These are phyloP conservation scores for Rhincodon typus DNA, from an alignment of 2,797 vertebrate genomes.

Conservation along the genomic window DNA sequence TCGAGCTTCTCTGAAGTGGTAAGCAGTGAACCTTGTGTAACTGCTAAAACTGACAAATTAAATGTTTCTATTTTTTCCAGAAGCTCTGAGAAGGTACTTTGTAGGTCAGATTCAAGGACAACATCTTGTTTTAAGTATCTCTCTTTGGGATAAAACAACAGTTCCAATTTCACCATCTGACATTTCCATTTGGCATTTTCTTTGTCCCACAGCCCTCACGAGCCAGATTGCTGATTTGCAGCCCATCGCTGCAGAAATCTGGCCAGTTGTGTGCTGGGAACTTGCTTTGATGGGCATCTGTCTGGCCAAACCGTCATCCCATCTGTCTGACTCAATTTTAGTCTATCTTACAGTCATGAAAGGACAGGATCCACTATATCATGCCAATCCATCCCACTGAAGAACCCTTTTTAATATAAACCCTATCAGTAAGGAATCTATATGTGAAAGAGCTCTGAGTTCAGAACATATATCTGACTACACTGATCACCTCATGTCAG, in stretches of 20 bases:
- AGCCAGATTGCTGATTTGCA: not conserved
- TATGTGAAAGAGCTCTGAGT: not conserved
- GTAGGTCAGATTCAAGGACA: not conserved
- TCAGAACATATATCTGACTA: not conserved
- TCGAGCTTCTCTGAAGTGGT: not conserved
- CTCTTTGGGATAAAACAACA: not conserved
- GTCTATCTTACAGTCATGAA: not conserved
- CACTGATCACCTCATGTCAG: not conserved
- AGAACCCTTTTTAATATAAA: not conserved
- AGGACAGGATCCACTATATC: not conserved
- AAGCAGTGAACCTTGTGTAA: not conserved
- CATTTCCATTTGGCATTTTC: not conserved
- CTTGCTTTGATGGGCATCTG: not conserved
- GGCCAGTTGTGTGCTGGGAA: not conserved
- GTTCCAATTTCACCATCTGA: not conserved
- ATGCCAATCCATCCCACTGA: not conserved
- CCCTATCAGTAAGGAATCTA: not conserved
- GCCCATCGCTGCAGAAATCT: not conserved
- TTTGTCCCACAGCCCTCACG: not conserved
- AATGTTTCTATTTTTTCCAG: not conserved
- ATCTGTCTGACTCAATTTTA: not conserved
- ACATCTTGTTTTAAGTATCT: not conserved
- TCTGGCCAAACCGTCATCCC: not conserved
- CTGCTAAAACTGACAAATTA: not conserved
- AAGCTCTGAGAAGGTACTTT: not conserved